These are phyloP conservation scores for Anas bahamensis DNA, from an alignment of 2,797 vertebrate species.

Conservation along the genomic window DNA sequence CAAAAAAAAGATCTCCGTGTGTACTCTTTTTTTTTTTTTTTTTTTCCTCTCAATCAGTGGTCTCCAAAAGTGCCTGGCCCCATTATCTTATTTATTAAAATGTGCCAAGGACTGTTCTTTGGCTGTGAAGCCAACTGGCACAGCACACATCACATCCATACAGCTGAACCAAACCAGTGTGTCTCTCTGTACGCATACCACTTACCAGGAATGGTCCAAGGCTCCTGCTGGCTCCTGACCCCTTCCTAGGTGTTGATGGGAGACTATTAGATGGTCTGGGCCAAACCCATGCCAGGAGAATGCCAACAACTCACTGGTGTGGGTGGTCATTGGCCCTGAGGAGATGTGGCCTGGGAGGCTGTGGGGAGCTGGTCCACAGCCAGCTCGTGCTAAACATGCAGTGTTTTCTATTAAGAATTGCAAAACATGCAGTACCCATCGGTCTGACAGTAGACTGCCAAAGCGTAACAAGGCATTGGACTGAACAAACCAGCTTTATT, in stretches of 20 bases:
- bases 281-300: not conserved
- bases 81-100: not conserved
- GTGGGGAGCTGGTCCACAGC: not conserved
- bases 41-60: not conserved
- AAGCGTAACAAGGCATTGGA: not conserved
- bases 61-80: not conserved
- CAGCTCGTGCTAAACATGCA: not conserved
- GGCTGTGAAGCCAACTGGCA: not conserved
- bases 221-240: not conserved
- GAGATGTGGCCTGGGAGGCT: not conserved
- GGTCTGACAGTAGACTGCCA: not conserved
- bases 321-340: not conserved
- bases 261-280: not conserved
- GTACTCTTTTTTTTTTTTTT: not conserved
- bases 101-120: not conserved
- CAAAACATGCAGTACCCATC: not conserved
- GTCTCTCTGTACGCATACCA: not conserved
- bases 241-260: not conserved
- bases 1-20: not conserved
- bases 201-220: not conserved
- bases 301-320: not conserved
- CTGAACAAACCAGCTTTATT: not conserved
- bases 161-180: not conserved
- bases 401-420: not conserved
- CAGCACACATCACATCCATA: not conserved